A percentile compares a stretch with the other conserved stretches of the same genome.
phyloP scores from a whole-genome alignment of 2,113 vertebrate species.

The Lasiurus cinereus region DNA sequence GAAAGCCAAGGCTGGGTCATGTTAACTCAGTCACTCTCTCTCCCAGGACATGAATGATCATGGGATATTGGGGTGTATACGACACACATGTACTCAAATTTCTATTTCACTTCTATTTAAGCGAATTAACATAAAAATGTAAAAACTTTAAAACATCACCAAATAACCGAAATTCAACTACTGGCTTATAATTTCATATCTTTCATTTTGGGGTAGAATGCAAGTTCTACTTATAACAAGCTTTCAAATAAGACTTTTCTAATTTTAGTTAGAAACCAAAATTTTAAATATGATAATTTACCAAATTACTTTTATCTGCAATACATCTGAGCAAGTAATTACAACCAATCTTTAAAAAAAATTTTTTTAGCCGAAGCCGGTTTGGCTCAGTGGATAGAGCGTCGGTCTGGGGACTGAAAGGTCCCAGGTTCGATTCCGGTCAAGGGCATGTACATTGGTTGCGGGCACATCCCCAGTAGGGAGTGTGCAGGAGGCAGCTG shows the following conservation, averaged over 20 bases:
- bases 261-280: constrained; percentile 35
- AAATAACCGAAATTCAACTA: constrained; percentile 28
- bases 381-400: too few relatives aligned
- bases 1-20: constrained; percentile 9
- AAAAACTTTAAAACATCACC: constrained; percentile 48
- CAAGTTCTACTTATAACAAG: constrained; percentile 44
- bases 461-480: too few relatives aligned
- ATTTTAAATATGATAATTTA: neutral
- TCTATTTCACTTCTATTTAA: constrained; percentile 4
- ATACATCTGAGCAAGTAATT: constrained; percentile 27
- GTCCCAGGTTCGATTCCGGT: too few relatives aligned
- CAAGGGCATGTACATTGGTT: too few relatives aligned
- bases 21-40: constrained; percentile 25
- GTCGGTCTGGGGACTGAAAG: too few relatives aligned
- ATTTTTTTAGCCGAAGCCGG: too few relatives aligned
- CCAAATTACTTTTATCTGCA: constrained; percentile 40
- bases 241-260: constrained; percentile 32
- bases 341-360: constrained; percentile 27
- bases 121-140: constrained; percentile 3
- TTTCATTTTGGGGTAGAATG: constrained; percentile 17
- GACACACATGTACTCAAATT: neutral
- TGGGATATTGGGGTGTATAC: neutral
- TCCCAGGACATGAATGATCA: neutral
- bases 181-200: constrained; percentile 23
- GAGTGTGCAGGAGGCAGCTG: too few relatives aligned